These are phyloP conservation scores for Parazoanthus darwini DNA, from an alignment of 92 coral and sea anemone genomes.

Conservation along the genomic window DNA sequence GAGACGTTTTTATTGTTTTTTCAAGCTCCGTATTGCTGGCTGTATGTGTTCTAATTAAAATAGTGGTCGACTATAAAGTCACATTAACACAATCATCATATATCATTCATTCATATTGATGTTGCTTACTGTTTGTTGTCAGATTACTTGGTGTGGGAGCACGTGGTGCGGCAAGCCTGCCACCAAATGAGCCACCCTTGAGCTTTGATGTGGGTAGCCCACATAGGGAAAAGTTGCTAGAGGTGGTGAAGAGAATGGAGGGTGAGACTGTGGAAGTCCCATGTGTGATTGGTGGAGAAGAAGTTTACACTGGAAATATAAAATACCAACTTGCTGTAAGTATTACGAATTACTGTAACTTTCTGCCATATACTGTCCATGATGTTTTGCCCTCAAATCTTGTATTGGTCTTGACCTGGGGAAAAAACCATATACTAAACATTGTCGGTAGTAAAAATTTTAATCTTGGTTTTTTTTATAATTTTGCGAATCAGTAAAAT, in stretches of 20 bases:
- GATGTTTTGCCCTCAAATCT: too few relatives aligned
- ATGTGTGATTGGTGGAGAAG: conserved; percentile 91
- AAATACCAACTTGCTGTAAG: conserved; percentile 87
- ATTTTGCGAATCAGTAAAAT: too few relatives aligned
- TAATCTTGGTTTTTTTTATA: too few relatives aligned
- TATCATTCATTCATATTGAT: too few relatives aligned
- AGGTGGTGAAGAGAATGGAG: conserved; percentile 78
- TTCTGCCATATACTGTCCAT: too few relatives aligned
- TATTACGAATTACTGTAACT: background rate
- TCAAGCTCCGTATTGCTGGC: too few relatives aligned
- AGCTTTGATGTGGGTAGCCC: conserved; percentile 66
- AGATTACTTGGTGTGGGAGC: conserved; percentile 59
- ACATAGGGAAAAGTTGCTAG: conserved; percentile 55
- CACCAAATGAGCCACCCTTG: conserved; percentile 90
- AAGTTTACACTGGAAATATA: conserved; percentile 71
- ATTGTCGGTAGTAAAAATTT: too few relatives aligned
- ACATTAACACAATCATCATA: too few relatives aligned
- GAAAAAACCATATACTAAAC: too few relatives aligned
- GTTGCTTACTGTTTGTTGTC: background rate
- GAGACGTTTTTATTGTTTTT: too few relatives aligned
- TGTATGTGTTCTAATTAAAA: background rate
- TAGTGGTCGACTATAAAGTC: too few relatives aligned
- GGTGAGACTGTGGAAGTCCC: conserved; percentile 88
- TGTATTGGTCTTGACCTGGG: too few relatives aligned
- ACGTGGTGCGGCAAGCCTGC: conserved; percentile 60